Percentiles rank a stretch among this genome's conserved stretches.
phyloP scores from a whole-genome alignment of 2,888 invertebrate species.

The Arctia plantaginis region DNA sequence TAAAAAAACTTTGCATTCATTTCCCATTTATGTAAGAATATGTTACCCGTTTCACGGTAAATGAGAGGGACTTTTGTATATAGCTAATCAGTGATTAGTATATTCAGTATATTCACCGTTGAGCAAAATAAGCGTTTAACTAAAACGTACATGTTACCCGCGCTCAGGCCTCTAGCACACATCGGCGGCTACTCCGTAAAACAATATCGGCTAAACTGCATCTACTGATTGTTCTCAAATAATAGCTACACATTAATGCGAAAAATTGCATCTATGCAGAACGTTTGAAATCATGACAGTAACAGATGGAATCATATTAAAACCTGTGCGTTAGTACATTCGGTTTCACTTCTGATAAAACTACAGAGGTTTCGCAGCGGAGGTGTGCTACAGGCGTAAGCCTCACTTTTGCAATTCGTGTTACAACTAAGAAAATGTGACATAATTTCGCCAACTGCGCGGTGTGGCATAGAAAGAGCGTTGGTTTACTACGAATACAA shows the following conservation, averaged over 20 bases:
- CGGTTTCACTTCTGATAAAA: background rate
- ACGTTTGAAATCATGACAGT: background rate
- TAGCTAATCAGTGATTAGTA: too few species aligned
- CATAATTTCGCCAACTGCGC: constrained; percentile 68
- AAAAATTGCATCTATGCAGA: background rate
- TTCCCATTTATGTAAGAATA: constrained; percentile 6
- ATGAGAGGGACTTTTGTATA: constrained; percentile 6
- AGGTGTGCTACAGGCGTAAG: constrained; percentile 31
- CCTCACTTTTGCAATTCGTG: constrained; percentile 69
- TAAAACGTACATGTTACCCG: constrained; percentile 51
- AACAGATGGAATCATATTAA: background rate
- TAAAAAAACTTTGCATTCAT: background rate
- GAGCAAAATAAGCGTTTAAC: constrained; percentile 11
- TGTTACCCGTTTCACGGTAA: background rate
- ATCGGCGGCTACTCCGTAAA: background rate
- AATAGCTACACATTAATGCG: too few species aligned
- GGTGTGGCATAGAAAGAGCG: constrained; percentile 58
- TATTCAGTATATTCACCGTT: too few species aligned
- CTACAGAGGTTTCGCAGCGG: background rate
- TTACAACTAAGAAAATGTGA: constrained; percentile 71
- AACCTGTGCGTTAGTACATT: background rate
- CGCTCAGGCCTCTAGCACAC: constrained; percentile 19
- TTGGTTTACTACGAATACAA: constrained; percentile 7
- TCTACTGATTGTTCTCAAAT: too few species aligned
- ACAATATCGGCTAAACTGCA: background rate